Evolutionary conservation across 2,888 invertebrate genomes (phyloP).

Genomic region (Synergus laeviventris): DNA sequence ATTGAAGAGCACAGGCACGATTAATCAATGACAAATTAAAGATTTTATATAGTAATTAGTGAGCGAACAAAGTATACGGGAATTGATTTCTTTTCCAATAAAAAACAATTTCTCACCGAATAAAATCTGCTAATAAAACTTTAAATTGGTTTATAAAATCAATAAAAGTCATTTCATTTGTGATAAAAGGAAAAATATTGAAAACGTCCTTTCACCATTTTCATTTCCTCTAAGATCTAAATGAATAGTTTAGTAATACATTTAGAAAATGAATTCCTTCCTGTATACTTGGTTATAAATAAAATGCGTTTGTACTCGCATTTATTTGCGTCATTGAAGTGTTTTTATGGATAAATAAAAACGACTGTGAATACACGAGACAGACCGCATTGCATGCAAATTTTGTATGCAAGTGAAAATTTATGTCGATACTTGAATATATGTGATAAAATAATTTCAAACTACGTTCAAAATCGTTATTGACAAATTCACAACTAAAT

Average conservation of each 20-base stretch:
- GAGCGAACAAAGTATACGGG: neutral
- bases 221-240: neutral
- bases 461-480: neutral
- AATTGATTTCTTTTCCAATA: neutral
- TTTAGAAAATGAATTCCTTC: conserved; percentile 7
- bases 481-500: neutral
- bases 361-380: conserved; percentile 41
- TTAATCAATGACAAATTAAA: neutral
- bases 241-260: neutral
- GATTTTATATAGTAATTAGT: neutral
- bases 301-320: conserved; percentile 13
- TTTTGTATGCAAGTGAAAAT: conserved; percentile 44
- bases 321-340: neutral
- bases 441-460: neutral
- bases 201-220: conserved; percentile 6
- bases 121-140: neutral
- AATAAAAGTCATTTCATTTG: neutral
- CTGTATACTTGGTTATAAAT: conserved; percentile 9
- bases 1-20: conserved; percentile 31
- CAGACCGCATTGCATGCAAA: conserved; percentile 46
- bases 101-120: neutral
- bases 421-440: neutral
- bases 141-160: neutral
- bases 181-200: neutral
- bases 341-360: conserved; percentile 1